Evolutionary conservation across 2,797 vertebrate species (phyloP).

Genomic region (Enteromius viviparus): DNA sequence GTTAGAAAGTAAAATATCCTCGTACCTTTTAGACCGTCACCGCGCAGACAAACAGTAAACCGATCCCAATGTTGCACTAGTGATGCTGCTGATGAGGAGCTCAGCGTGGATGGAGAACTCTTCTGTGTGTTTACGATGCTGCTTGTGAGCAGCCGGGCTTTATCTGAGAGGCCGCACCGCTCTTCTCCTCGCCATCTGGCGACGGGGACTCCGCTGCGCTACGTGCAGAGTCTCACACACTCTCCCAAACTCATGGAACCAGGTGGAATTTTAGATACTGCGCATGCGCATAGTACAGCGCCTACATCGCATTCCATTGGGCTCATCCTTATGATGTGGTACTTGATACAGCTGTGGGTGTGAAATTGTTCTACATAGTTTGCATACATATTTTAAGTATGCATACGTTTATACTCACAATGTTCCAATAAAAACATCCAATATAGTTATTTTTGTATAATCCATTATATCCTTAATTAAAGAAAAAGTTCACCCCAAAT

Average conservation of each 20-base stretch:
- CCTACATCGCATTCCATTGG: neutral
- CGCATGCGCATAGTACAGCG: slow-evolving; percentile 25
- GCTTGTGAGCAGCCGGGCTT: slow-evolving; percentile 52
- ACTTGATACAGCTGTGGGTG: neutral
- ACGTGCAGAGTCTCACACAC: slow-evolving; percentile 81
- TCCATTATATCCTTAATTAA: neutral
- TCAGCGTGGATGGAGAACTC: slow-evolving; percentile 1
- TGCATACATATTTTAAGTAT: neutral
- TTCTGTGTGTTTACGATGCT: neutral
- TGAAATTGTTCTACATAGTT: neutral
- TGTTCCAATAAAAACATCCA: neutral
- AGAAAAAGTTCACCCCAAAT: neutral
- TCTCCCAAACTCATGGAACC: slow-evolving; percentile 17
- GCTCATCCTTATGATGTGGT: neutral
- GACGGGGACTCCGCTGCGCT: slow-evolving; percentile 63
- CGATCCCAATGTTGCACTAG: neutral
- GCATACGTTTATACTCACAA: neutral
- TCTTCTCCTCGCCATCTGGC: slow-evolving; percentile 63
- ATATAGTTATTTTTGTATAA: neutral
- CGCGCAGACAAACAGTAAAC: neutral
- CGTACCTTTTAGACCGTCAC: slow-evolving; percentile 19
- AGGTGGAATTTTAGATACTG: slow-evolving; percentile 24
- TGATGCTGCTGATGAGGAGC: neutral
- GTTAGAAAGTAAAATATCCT: neutral
- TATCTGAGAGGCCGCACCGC: slow-evolving; percentile 48